Base-by-base conservation (phyloP, 2,888 invertebrate species). In the Tetranychus truncatus region DNA sequence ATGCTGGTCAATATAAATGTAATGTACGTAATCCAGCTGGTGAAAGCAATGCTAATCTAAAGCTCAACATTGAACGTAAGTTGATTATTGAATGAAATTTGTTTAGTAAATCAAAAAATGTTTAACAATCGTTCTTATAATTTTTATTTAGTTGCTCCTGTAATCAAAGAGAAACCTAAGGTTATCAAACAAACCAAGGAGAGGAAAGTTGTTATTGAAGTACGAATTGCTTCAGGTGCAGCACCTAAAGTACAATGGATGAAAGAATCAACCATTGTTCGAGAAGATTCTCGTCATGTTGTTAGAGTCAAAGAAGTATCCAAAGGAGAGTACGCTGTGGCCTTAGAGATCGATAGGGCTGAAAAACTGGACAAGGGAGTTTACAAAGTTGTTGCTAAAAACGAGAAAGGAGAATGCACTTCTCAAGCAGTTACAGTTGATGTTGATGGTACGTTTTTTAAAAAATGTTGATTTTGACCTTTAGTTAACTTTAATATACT, bases 1-100 rank as follows among this genome's bases (percentile, higher is more conserved):
- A 99, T 85, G 95, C 95, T 80, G 99, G 97, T 79, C 87, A 95
- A 78, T 99, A 97, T 86, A 95, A 96, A 84, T 96, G 97, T 84
- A 95, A 94, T 82, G 93, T 95, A 81, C 95, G 94, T 84, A 97
- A 96, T 84, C 88, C 89, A 81, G 88, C 92, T 82, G 99, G 97
- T 80, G 96, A 97, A 87, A 88, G 95, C 79, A 95, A 95, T 83
- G 95, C 95, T 77, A 96, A 96, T 85, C 87, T 96, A 79, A 95
- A 95, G 80, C 88, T 97, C 80, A 96, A 97, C 85, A 94, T 97
- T 85, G 95, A 95, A 89, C 95, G 94, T 94, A 86, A 87, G 89
- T 34, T 34, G 34, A 34, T 34, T 34, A 18, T 45, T 73, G 20
- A 18, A 21, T 18, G 71, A 20, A n/a, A 72, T 66, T 71, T 74